These are phyloP conservation scores for Neocrepidodera transversa DNA, from an alignment of 2,888 invertebrate species.

Conservation along the genomic window DNA sequence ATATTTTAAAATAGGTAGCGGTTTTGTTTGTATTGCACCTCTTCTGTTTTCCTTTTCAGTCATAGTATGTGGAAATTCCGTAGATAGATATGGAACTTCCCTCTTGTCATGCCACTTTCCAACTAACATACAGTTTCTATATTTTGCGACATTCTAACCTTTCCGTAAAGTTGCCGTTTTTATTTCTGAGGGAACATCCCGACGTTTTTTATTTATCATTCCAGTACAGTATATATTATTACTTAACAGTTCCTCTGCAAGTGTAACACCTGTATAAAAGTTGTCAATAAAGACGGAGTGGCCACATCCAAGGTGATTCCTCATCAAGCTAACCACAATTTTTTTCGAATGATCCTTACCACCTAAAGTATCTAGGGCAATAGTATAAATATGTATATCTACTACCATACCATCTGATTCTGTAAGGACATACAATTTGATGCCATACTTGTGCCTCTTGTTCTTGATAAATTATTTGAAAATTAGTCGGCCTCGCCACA, in stretches of 20 bases:
- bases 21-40: not conserved
- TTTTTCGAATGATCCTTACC: constrained; percentile 30
- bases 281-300: not conserved
- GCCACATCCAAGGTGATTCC: not conserved
- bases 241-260: constrained; percentile 11
- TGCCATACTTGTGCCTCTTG: too few species aligned
- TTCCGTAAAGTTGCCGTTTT: too few species aligned
- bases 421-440: constrained; percentile 51
- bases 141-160: too few species aligned
- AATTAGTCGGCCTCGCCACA: too few species aligned
- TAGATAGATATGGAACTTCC: not conserved
- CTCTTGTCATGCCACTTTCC: too few species aligned
- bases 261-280: too few species aligned
- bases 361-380: not conserved
- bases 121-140: too few species aligned
- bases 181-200: too few species aligned
- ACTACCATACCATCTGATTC: constrained; percentile 48
- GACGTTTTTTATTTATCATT: not conserved
- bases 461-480: too few species aligned
- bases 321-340: constrained; percentile 34
- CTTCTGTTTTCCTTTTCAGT: not conserved
- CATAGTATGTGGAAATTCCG: not conserved
- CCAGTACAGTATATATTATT: constrained; percentile 34
- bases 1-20: not conserved
- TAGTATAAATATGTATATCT: constrained; percentile 11